phyloP scores from a whole-genome alignment of 2,113 vertebrate genomes.

The Cavia aperea region DNA sequence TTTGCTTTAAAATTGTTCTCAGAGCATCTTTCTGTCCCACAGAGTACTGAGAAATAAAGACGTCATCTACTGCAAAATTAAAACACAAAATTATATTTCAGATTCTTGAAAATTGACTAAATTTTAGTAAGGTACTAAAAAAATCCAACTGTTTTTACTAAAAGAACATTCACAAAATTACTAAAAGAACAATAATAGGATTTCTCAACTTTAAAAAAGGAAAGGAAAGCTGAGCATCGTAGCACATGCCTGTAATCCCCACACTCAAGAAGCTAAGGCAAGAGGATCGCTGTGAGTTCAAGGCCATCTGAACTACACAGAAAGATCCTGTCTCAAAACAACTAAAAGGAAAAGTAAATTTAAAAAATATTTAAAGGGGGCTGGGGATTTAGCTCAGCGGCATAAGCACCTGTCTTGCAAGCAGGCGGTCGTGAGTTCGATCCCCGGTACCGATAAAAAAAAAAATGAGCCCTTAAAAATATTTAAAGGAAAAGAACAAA shows the following conservation, averaged over 20 bases:
- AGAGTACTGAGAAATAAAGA: slow-evolving; percentile 84
- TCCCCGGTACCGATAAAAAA: too few relatives aligned
- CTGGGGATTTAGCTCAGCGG: too few relatives aligned
- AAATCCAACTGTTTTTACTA: background rate
- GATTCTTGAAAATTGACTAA: slow-evolving; percentile 27
- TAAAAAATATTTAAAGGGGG: background rate
- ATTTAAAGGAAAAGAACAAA: background rate
- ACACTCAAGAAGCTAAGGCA: background rate
- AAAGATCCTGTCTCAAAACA: background rate
- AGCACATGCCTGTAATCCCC: background rate
- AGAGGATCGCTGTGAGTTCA: background rate
- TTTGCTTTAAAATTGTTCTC: slow-evolving; percentile 82
- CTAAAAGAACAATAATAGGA: background rate
- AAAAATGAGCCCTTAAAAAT: background rate
- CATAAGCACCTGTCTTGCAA: too few relatives aligned
- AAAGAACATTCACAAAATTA: slow-evolving; percentile 9
- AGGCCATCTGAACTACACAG: background rate
- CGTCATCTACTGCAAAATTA: slow-evolving; percentile 75
- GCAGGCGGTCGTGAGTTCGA: too few relatives aligned
- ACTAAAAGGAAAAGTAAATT: background rate
- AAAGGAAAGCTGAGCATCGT: background rate
- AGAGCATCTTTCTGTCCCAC: slow-evolving; percentile 81
- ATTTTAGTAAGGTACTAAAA: slow-evolving; percentile 28
- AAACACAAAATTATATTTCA: slow-evolving; percentile 53
- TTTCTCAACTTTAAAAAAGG: slow-evolving; percentile 5